phyloP scores from a whole-genome alignment of 2,113 vertebrate genomes.

The Nycticebus coucang region DNA sequence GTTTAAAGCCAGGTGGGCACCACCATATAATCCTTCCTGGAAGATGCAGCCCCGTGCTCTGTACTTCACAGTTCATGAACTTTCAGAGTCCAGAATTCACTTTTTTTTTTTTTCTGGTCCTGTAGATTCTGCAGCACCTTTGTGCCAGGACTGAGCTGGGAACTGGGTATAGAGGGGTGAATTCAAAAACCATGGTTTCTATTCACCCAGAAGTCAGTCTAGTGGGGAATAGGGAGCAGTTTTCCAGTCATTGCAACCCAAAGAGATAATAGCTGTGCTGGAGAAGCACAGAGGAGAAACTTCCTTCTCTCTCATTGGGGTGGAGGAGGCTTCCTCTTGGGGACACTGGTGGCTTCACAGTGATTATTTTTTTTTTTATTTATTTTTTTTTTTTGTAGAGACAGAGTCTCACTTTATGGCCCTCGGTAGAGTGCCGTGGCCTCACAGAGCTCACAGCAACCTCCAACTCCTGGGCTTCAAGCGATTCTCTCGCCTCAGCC shows the following conservation, averaged over 20 bases:
- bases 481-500: too few species aligned
- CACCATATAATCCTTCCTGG: accelerated
- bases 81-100: too few species aligned
- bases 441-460: too few species aligned
- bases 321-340: not conserved
- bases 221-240: not conserved
- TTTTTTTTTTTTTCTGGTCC: not conserved
- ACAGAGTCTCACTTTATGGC: too few species aligned
- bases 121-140: not conserved
- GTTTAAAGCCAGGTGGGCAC: accelerated
- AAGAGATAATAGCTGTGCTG: not conserved
- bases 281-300: not conserved
- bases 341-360: too few species aligned
- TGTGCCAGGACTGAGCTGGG: not conserved
- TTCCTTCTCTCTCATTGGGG: too few species aligned
- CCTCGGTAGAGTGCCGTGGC: too few species aligned
- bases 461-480: too few species aligned
- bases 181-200: not conserved
- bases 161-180: not conserved
- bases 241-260: not conserved
- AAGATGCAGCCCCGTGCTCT: accelerated
- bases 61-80: not conserved
- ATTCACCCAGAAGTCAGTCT: not conserved
- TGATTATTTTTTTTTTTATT: too few species aligned
- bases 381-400: too few species aligned